These are phyloP conservation scores for Drosophila yakuba DNA, from an alignment of 1,140 invertebrate genomes.

Conservation along the genomic window DNA sequence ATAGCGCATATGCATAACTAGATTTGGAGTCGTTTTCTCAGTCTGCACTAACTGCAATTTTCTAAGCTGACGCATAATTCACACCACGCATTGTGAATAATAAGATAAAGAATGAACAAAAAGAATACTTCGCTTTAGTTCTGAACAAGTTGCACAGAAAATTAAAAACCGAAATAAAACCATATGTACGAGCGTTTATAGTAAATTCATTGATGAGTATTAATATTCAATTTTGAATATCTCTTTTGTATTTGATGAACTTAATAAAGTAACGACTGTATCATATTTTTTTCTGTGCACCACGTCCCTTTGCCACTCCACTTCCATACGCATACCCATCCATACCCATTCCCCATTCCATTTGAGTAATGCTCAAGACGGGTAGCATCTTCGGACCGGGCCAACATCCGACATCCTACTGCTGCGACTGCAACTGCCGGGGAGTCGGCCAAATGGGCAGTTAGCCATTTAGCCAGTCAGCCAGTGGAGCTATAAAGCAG, in stretches of 20 bases:
- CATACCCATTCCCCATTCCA: background rate
- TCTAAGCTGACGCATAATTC: conserved; percentile 66
- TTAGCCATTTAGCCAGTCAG: conserved; percentile 7
- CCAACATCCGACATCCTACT: conserved; percentile 5
- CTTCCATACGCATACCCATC: background rate
- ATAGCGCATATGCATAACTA: background rate
- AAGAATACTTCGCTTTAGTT: background rate
- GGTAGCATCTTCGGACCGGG: conserved; percentile 60
- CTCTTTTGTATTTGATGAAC: no score
- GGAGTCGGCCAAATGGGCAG: background rate
- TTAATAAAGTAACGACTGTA: background rate
- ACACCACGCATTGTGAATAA: conserved; percentile 54
- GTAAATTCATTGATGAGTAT: no score
- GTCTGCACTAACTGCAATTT: conserved; percentile 42
- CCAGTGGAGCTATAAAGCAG: conserved; percentile 29
- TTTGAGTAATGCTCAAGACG: conserved; percentile 67
- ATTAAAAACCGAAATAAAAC: no score
- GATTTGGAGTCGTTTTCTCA: background rate
- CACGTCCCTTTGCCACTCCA: conserved; percentile 12
- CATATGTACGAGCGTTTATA: no score
- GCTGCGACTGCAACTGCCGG: background rate
- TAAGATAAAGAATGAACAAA: background rate
- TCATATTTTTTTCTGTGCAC: conserved; percentile 3
- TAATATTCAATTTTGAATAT: no score
- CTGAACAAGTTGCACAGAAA: no score